Evolutionary conservation across 2,113 vertebrate species (phyloP).

Genomic region (Macquaria ambigua): DNA sequence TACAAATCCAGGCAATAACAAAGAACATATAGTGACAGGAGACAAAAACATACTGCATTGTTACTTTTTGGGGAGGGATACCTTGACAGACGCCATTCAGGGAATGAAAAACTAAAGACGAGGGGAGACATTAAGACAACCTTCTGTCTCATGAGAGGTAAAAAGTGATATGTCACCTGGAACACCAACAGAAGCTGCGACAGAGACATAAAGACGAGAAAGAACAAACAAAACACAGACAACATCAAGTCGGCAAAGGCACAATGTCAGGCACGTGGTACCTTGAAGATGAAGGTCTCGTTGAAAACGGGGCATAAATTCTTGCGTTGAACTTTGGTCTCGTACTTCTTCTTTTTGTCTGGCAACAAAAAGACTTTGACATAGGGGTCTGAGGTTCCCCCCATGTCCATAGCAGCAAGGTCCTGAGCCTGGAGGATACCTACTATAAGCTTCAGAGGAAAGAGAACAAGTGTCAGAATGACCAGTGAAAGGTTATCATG

Average conservation of each 20-base stretch:
- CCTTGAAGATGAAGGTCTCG: slow-evolving; percentile 93
- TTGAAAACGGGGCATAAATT: slow-evolving; percentile 92
- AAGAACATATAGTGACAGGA: slow-evolving; percentile 8
- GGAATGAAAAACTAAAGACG: slow-evolving; percentile 36
- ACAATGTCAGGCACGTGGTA: slow-evolving; percentile 24
- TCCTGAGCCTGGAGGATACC: slow-evolving; percentile 91
- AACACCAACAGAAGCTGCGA: slow-evolving; percentile 28
- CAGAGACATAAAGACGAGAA: slow-evolving; percentile 42
- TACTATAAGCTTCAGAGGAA: slow-evolving; percentile 86
- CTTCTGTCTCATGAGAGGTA: slow-evolving; percentile 12
- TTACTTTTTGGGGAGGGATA: slow-evolving; percentile 28
- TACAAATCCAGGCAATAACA: slow-evolving; percentile 14
- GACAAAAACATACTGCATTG: slow-evolving; percentile 24
- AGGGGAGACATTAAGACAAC: slow-evolving; percentile 33
- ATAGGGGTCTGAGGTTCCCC: slow-evolving; percentile 92
- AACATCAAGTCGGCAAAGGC: background rate
- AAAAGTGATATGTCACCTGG: slow-evolving; percentile 32
- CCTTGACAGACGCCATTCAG: slow-evolving; percentile 37
- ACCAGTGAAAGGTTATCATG: background rate
- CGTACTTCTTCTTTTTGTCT: slow-evolving; percentile 92
- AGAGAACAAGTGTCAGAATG: slow-evolving; percentile 34
- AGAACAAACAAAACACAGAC: slow-evolving; percentile 22
- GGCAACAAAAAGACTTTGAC: slow-evolving; percentile 91
- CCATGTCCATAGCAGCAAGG: slow-evolving; percentile 91
- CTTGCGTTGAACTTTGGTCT: slow-evolving; percentile 94